A percentile compares a stretch with the other conserved stretches of the same genome.
phyloP scores from a whole-genome alignment of 1,140 invertebrate genomes.

The Meloidogyne exigua region DNA sequence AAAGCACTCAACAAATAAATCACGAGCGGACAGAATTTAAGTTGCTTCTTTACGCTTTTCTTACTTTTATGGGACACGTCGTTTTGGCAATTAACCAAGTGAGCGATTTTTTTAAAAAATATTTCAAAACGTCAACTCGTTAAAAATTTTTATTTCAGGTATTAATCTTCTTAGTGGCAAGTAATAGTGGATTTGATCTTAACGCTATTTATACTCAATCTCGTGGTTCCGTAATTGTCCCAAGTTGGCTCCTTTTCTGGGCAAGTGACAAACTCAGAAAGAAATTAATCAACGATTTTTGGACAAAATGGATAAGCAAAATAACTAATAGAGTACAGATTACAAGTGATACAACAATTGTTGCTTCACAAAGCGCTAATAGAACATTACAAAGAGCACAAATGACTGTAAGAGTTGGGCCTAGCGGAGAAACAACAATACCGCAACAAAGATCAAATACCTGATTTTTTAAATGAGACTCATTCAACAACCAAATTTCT shows the following conservation, averaged over 20 bases:
- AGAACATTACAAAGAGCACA: not conserved
- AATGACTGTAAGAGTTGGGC: not conserved
- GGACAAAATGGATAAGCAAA: not conserved
- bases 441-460: not conserved
- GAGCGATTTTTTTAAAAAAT: not conserved
- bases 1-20: not conserved
- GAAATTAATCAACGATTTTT: slow-evolving; percentile 8
- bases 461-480: too few species aligned
- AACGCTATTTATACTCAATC: not conserved
- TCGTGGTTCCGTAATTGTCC: not conserved
- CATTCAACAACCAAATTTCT: too few species aligned
- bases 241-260: slow-evolving; percentile 19
- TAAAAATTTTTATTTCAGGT: not conserved
- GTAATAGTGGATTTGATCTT: not conserved
- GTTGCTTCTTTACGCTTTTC: slow-evolving; percentile 1
- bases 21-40: not conserved
- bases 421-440: not conserved
- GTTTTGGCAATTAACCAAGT: slow-evolving; percentile 4
- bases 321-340: not conserved
- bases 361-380: not conserved
- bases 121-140: too few species aligned
- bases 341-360: not conserved
- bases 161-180: not conserved
- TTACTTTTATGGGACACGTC: slow-evolving; percentile 4
- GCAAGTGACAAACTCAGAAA: not conserved